Base-by-base conservation (phyloP, 2,113 vertebrate species). In the Turnix velox region DNA sequence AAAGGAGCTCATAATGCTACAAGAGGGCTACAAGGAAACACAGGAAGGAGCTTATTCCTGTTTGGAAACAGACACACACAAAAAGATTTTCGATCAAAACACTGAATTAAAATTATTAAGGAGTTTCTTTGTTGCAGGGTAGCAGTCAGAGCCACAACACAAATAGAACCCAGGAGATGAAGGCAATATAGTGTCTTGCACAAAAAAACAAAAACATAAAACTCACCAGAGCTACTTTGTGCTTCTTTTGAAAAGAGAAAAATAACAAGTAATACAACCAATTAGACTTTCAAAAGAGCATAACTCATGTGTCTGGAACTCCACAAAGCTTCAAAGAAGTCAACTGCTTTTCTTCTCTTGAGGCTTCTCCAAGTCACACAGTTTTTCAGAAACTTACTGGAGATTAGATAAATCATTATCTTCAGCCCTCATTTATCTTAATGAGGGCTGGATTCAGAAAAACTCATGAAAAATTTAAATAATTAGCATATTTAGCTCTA, bases 221-320 rank as follows among this genome's bases (percentile, higher is more conserved):
- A 88, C 55, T 92, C 72, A 93, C 37, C 86, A 86, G 52, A 0
- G 1, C 39, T 67, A 58, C 79, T 90, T 35, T 62, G 37, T 3
- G 3, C 43, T 80, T 80, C 73, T 76, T 88, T 81, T 37, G 33
- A 74, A 88, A 90, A 31, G 24, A 68, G 80, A 88, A 86, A 90
- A 95, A 84, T 30, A 88, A 40, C 55, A 82, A 87, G 37, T 23
- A 87, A 27, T 68, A 31, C 40, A 46, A 69, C 19, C 48, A 84
- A 77, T 93, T 63, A 92, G 80, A 84, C 76, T 94, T 95, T 84
- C 77, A 87, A 96, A 90, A 74, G 37, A 87, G 52, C 86, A 84
- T 79, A 94, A 96, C 62, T 88, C 39, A 24, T 57, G 31, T n/a
- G 9, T 68, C 88, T 66, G 82, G 71, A 82, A 87, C 39, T 78